Base-by-base conservation (phyloP, 2,888 invertebrate genomes). In the Nomada ferruginata region DNA sequence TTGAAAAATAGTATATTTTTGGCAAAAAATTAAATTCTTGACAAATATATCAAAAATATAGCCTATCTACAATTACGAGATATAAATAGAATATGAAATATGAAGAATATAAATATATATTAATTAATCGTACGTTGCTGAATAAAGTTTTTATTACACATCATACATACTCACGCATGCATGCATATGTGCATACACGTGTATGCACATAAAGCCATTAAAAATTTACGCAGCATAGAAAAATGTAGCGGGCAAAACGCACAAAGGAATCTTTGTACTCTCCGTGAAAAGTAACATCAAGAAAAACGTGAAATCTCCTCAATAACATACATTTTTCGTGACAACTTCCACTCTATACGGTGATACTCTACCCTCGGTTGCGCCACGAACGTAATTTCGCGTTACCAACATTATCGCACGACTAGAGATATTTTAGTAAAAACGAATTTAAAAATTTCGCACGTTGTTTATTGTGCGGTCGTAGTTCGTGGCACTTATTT, bases 391-490 rank as follows among this genome's bases (percentile, higher is more conserved):
- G 70, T 61, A 44, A 63, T 65, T 44, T 36, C 18, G 66, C 29
- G n/a, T 13, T 72, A 42, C 82, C 82, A 82, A 82, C 82, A 64
- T 82, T 44, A 72, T 44, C 52, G 57, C 13, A 2, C 15, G 50
- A 68, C 82, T 82, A 82, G 82, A 82, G 77, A 82, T 74, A 83
- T 83, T 83, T 78, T 36, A 10, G 52, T 59, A 60, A 69, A 68
- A 59, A 36, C 57, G 42, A 11, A 23, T 57, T 20, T 53, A 52
- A 47, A 79, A 72, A 60, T 20, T 75, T 74, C 36, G 73, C 55
- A 75, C 23, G 29, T 69, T 66, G 42, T 82, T 83, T 70, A 79
- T 70, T 65, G 52, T 13, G 53, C 52, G 23, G 52, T 15, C 1
- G 47, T 60, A 50, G 59, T 70, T 70, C 36, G 36, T 23, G 2